Evolutionary conservation across 2,888 invertebrate genomes (phyloP).

Genomic region (Euproctis similis): DNA sequence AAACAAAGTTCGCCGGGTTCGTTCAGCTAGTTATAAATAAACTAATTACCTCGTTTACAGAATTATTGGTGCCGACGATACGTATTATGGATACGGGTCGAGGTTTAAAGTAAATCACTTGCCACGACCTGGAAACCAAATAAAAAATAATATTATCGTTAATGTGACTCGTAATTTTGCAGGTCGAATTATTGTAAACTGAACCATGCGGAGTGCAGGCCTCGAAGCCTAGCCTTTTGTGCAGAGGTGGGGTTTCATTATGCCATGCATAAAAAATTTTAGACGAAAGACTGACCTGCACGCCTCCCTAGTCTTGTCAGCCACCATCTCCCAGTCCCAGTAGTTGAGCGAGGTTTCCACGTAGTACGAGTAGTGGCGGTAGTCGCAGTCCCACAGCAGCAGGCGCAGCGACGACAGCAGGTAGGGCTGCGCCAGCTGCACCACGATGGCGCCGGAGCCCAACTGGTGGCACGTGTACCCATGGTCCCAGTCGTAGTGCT

Average conservation of each 20-base stretch:
- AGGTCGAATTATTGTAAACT: background rate
- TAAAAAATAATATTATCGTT: too few relatives aligned
- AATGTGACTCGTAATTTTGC: too few relatives aligned
- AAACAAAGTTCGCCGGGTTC: too few relatives aligned
- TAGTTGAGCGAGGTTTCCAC: slow-evolving; percentile 95
- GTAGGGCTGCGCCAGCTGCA: slow-evolving; percentile 97
- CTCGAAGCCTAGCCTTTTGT: too few relatives aligned
- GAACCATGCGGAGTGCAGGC: too few relatives aligned
- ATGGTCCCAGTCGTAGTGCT: slow-evolving; percentile 98
- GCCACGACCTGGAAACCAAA: slow-evolving; percentile 93
- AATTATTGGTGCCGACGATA: slow-evolving; percentile 97
- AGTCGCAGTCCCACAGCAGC: slow-evolving; percentile 98
- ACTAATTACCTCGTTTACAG: slow-evolving; percentile 90
- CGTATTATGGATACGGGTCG: slow-evolving; percentile 94
- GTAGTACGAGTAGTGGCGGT: slow-evolving; percentile 95
- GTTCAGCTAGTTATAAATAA: too few relatives aligned
- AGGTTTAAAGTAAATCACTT: slow-evolving; percentile 88
- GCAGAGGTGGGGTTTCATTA: too few relatives aligned
- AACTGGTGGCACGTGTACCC: slow-evolving; percentile 98
- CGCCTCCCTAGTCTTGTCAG: slow-evolving; percentile 88
- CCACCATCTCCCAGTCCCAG: slow-evolving; percentile 93
- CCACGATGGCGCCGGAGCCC: slow-evolving; percentile 94
- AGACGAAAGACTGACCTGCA: slow-evolving; percentile 73
- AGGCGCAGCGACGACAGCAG: slow-evolving; percentile 92
- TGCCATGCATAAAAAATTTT: too few relatives aligned